A percentile compares a stretch with the other conserved stretches of the same genome.
Conservation (phyloP, 2,113 vertebrate genomes). For the Clarias macrocephalus region DNA sequence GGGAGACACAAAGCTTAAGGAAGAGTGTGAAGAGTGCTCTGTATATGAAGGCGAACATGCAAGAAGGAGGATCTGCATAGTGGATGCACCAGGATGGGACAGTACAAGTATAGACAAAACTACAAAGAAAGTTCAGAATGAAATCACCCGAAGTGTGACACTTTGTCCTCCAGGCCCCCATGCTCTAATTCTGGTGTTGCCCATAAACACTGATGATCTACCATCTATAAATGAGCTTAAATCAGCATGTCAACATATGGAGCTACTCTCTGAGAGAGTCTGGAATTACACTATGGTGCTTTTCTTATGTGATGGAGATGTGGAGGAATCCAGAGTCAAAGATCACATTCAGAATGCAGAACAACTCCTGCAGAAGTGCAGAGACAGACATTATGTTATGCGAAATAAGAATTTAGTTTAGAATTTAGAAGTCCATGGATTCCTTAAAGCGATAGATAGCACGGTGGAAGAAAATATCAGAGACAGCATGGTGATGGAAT, state of each 20-base stretch:
- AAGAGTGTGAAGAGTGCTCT: background rate
- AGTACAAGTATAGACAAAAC: background rate
- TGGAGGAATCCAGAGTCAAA: background rate
- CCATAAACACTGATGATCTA: background rate
- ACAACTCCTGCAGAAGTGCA: constrained; percentile 34
- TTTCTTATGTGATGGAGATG: constrained; percentile 41
- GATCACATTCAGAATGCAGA: background rate
- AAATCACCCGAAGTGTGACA: constrained; percentile 11
- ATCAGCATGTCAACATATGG: constrained; percentile 2
- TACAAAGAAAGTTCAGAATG: constrained; percentile 1
- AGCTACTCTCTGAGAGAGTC: constrained; percentile 44
- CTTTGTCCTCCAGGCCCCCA: constrained; percentile 44
- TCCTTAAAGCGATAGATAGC: background rate
- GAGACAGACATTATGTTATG: constrained; percentile 6
- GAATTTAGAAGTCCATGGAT: background rate
- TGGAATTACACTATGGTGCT: constrained; percentile 48
- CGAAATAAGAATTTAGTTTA: too few relatives aligned
- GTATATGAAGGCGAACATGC: constrained; percentile 9
- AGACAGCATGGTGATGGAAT: too few relatives aligned
- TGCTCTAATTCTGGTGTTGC: constrained; percentile 41
- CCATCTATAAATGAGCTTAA: constrained; percentile 17
- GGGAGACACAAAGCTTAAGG: background rate
- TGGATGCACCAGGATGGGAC: constrained; percentile 51
- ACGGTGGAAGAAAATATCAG: constrained; percentile 20
- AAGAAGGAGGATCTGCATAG: constrained; percentile 34